A percentile compares a stretch with the other conserved stretches of the same genome.
These are phyloP conservation scores for Micronycteris hirsuta DNA, from an alignment of 2,113 vertebrate genomes.

Conservation along the genomic window DNA sequence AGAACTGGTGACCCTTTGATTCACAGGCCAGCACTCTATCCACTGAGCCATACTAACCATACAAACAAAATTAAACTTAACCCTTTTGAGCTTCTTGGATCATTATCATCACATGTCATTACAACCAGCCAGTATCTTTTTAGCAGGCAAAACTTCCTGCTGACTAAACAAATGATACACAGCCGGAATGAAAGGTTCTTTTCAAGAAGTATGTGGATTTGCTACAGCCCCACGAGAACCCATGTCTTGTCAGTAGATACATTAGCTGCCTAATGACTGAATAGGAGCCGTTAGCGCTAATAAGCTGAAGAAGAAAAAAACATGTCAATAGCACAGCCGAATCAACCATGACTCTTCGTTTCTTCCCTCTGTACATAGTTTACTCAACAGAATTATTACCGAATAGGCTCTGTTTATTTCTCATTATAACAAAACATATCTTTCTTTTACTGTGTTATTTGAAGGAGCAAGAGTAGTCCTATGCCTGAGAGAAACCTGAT, in stretches of 20 bases:
- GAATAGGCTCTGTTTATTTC: background rate
- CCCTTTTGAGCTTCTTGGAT: background rate
- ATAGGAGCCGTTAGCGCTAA: background rate
- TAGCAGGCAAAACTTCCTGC: background rate
- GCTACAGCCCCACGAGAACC: background rate
- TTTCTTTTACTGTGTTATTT: background rate
- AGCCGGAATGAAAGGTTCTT: background rate
- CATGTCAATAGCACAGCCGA: background rate
- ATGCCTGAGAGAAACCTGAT: background rate
- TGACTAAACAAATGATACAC: background rate
- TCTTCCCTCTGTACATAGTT: background rate
- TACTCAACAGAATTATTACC: background rate
- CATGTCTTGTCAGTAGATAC: background rate
- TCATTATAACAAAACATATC: background rate
- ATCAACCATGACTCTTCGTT: background rate
- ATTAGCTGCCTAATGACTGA: conserved; percentile 7
- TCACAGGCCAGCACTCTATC: too few species aligned
- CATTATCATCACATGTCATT: background rate
- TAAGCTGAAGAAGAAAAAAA: background rate
- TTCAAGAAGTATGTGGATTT: background rate
- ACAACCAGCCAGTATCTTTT: background rate
- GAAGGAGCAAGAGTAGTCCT: background rate
- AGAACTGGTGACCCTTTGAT: too few species aligned
- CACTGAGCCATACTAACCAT: too few species aligned
- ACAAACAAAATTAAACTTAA: background rate